Evolutionary conservation across 2,888 invertebrate species (phyloP), one percentile per base, ranked within the genome.

Genomic region (Megamerina dolium): DNA sequence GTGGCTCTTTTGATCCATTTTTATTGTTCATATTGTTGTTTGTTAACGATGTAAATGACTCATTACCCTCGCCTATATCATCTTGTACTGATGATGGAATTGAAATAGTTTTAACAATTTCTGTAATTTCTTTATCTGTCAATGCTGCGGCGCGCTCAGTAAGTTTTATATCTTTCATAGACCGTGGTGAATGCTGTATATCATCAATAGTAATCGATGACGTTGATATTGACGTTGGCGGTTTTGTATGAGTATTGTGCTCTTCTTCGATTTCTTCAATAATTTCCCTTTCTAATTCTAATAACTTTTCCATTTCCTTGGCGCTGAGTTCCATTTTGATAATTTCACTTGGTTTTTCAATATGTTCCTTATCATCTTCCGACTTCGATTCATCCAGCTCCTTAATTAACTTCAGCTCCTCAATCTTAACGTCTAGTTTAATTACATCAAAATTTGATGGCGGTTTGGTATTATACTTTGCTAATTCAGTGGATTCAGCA

Each of bases 21-120:
- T 29, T 18, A 2, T 6, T 18, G 3, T 19, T 26, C 6, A 34
- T 20, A 10, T 14, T 17, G 3, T 16, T 12, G n/a, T n/a, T n/a
- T n/a, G n/a, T n/a, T n/a, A n/a, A n/a, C 2, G 14, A 2, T 6
- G 13, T 12, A 19, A 34, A 18, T 14, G 17, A 23, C 16, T 50
- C 46, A n/a, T 13, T 21, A 21, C 49, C 50, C 39, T 49, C 54
- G 1, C 27, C 51, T 9, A 52, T 47, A 3, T 48, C 48, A 8
- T 49, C 41, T 0, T 6, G 17, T 4, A 13, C 38, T 0, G 41
- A 13, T 2, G 45, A n/a, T 0, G 56, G 54, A 27, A 51, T 42
- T 21, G 56, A 42, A 20, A 57, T 55, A 17, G 50, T 47, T 45
- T 54, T 52, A 5, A 57, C 20, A 3, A 57, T 48, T 36, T 55